These are phyloP conservation scores for Meteorus sp. DNA, from an alignment of 1,140 invertebrate species.

Conservation along the genomic window DNA sequence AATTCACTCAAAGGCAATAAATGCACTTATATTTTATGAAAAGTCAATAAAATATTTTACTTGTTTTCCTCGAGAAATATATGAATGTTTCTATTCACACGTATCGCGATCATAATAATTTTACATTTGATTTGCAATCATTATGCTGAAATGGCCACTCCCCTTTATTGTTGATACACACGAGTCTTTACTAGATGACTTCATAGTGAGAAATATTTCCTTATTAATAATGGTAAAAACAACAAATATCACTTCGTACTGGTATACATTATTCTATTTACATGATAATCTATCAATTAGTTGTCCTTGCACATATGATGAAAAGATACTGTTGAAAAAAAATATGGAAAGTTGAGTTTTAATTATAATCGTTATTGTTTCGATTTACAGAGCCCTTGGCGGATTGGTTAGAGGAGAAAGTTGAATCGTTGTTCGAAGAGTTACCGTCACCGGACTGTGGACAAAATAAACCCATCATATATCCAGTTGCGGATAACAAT, in stretches of 20 bases:
- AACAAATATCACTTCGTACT: too few species aligned
- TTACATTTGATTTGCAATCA: not conserved
- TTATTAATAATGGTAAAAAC: too few species aligned
- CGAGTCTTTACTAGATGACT: too few species aligned
- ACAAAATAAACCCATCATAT: conserved; percentile 49
- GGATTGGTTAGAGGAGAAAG: conserved; percentile 72
- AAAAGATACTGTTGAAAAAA: too few species aligned
- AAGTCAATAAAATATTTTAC: not conserved
- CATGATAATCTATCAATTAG: too few species aligned
- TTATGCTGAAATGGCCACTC: not conserved
- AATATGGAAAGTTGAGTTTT: too few species aligned
- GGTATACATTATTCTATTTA: too few species aligned
- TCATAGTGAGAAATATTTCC: too few species aligned
- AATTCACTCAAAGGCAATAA: too few species aligned
- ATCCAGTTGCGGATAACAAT: conserved; percentile 27
- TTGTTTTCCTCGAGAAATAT: conserved; percentile 15
- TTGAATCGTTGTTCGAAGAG: conserved; percentile 70
- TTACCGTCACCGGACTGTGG: conserved; percentile 60
- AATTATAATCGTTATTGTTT: too few species aligned
- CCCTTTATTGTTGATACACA: conserved; percentile 7
- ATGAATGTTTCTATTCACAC: conserved; percentile 1
- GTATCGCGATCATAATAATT: conserved; percentile 6
- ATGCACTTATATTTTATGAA: not conserved
- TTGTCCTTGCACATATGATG: too few species aligned
- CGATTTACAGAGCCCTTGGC: conserved; percentile 68